Conservation (phyloP, 2,113 vertebrate genomes). For the Bostrychus sinensis region DNA sequence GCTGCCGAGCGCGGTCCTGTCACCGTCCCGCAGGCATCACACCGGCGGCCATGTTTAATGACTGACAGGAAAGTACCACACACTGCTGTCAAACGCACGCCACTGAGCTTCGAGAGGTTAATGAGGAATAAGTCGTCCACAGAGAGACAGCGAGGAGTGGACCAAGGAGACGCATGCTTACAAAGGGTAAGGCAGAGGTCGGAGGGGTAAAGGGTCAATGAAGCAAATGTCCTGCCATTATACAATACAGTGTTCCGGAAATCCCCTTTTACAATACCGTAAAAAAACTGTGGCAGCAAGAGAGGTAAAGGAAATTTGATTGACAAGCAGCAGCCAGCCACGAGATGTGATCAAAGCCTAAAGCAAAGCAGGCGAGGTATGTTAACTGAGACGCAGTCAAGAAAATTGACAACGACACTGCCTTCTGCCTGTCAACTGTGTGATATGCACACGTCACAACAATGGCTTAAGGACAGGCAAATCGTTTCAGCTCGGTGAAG, state of each 20-base stretch:
- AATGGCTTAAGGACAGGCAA: conserved; percentile 33
- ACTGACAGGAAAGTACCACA: conserved; percentile 55
- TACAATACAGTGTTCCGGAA: background rate
- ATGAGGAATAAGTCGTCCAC: conserved; percentile 40
- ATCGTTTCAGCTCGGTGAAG: conserved; percentile 9
- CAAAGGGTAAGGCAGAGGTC: background rate
- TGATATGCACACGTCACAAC: conserved; percentile 20
- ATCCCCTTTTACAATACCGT: background rate
- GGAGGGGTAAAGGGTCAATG: background rate
- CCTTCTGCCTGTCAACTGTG: conserved; percentile 23
- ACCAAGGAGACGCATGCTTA: background rate
- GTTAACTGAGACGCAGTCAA: conserved; percentile 12
- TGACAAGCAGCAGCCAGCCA: conserved; percentile 26
- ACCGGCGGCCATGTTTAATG: conserved; percentile 56
- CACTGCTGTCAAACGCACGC: conserved; percentile 43
- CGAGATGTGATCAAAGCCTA: conserved; percentile 36
- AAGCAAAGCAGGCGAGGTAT: conserved; percentile 20
- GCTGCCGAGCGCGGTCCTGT: conserved; percentile 36
- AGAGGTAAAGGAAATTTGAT: background rate
- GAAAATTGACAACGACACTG: conserved; percentile 41
- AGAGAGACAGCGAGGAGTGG: conserved; percentile 4
- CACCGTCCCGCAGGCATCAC: conserved; percentile 32
- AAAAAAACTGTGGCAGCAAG: background rate
- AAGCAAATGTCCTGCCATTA: background rate
- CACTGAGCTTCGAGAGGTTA: conserved; percentile 36